Base-by-base conservation (phyloP, 2,888 invertebrate species). In the Caenorhabditis sp. region DNA sequence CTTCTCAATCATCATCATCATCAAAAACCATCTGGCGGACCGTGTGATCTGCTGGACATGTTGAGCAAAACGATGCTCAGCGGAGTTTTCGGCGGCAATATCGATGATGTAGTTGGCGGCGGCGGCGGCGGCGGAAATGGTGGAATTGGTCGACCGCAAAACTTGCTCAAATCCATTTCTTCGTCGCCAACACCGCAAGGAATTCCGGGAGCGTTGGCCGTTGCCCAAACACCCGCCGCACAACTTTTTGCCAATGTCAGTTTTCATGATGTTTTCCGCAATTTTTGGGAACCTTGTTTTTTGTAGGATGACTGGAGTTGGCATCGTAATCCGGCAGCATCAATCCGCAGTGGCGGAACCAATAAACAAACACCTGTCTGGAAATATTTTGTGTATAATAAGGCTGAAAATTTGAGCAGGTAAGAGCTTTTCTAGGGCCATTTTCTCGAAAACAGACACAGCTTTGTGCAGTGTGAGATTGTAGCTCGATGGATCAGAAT, bases 321-420 rank as follows among this genome's bases (percentile, higher is more conserved):
- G 86, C 86, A 86, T 64, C 80, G 86, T 2, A 86, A 86, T 60
- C 86, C 86, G 24, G 86, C 86, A 1, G 86, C 86, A 0, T 81
- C 86, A 8, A 87, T 86, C 55, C 78, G 86, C 19, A 82, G 82
- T 27, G 86, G 86, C 12, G 86, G 86, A 49, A 86, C 86, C 4
- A 86, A 86, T 69, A 86, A 86, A 62, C 86, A 86, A 65, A 86
- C 86, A n/a, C 86, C 86, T 10, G 86, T 86, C n/a, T 86, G 86
- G 86, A 86, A 86, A 68, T 85, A 85, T 65, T 86, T 86, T 60
- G 86, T 86, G 26, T 86, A 86, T 66, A 87, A 84, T 62, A 86
- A 86, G 58, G 77, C 81, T 3, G 86, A 86, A 58, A 86, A 86
- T 53, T 65, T 86, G 65, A 82, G 82, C 72, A 70, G n/a, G n/a